Conservation (phyloP, 2,888 invertebrate genomes). For the Parnassius orleans region DNA sequence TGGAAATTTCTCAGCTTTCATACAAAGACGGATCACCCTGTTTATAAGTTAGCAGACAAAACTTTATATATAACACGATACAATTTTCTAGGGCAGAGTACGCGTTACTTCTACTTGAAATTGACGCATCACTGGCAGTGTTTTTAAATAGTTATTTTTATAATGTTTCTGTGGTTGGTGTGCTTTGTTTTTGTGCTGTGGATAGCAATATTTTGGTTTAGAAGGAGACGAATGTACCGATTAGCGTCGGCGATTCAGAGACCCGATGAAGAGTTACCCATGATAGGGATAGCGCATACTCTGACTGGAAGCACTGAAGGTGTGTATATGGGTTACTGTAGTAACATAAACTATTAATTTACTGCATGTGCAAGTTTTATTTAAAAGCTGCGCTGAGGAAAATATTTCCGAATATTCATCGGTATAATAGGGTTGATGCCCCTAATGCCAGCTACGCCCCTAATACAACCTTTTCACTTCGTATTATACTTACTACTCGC, state of each 20-base stretch:
- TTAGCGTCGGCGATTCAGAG: conserved; percentile 43
- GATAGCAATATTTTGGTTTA: conserved; percentile 46
- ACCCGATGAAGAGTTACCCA: conserved; percentile 37
- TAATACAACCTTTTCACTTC: too few relatives aligned
- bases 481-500: too few relatives aligned
- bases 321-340: conserved; percentile 32
- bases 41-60: background rate
- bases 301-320: conserved; percentile 55
- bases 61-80: conserved; percentile 1
- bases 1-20: too few relatives aligned
- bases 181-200: conserved; percentile 34
- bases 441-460: too few relatives aligned
- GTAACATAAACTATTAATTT: too few relatives aligned
- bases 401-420: too few relatives aligned
- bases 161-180: conserved; percentile 19
- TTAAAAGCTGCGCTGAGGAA: too few relatives aligned
- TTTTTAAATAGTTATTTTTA: background rate
- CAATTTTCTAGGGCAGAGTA: background rate
- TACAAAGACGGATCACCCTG: too few relatives aligned
- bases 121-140: background rate
- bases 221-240: conserved; percentile 53
- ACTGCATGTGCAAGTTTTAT: too few relatives aligned
- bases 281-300: conserved; percentile 53
- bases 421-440: too few relatives aligned
- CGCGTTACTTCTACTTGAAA: background rate